Evolutionary conservation across 2,888 invertebrate species (phyloP), one percentile per base, ranked within the genome.

Genomic region (Drosophila neonasuta): DNA sequence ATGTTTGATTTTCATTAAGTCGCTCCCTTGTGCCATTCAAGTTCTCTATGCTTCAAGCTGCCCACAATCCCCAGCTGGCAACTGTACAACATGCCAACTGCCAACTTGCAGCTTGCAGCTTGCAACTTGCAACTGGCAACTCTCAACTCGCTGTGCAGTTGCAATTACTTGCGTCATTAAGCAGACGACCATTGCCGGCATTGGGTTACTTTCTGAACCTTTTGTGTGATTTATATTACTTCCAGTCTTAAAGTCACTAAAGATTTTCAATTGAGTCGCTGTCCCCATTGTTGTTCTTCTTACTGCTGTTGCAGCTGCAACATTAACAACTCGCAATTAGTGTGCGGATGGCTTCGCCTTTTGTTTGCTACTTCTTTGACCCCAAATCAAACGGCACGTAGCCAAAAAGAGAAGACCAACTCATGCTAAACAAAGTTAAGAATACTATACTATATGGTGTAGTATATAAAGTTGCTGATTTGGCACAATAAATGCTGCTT

Each of bases 1-100:
- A 64, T 80, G 77, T 86, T 86, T 83, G 85, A 85, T 85, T 87
- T 83, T 85, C 86, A 83, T 87, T 82, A 87, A 83, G 80, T 77
- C 69, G 67, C 74, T 76, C 78, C 70, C 75, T 80, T 63, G 79
- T 65, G 68, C 56, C 63, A 54, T 46, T 52, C 60, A 46, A 29
- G 42, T 13, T 61, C 44, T 62, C 70, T 65, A 62, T 71, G 62
- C 41, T 51, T 34, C 13, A 20, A 34, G 55, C 59, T 60, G 57
- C 59, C 61, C 66, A 74, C 70, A 65, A 62, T 59, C 56, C 54
- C 62, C 65, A 74, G 34, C 69, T 61, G 42, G 74, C 76, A 57
- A 32, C 59, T 32, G 39, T 34, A 50, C 79, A 70, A 45, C 59
- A 24, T 56, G 41, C 62, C 75, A 59, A 30, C 59, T 32, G 39